These are phyloP conservation scores for Perca flavescens DNA, from an alignment of 2,113 vertebrate species.

Conservation along the genomic window DNA sequence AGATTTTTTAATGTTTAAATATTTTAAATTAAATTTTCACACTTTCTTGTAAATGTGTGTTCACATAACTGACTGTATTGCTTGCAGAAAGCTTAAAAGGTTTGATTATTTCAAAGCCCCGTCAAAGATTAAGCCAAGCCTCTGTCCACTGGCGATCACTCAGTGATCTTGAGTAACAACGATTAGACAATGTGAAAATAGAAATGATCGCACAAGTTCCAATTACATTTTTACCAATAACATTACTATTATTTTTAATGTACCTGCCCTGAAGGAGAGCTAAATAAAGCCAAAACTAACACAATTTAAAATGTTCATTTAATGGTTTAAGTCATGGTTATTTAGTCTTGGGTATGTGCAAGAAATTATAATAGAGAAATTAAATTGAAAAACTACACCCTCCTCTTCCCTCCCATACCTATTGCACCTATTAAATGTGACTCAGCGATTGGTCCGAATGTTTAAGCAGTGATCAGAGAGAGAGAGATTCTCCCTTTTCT, in stretches of 20 bases:
- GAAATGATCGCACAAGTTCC: too few species aligned
- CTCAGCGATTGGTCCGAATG: conserved; percentile 59
- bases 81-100: too few species aligned
- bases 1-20: too few species aligned
- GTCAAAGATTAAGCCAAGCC: too few species aligned
- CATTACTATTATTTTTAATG: neutral
- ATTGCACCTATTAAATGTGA: conserved; percentile 67
- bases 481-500: neutral
- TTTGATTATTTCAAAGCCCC: too few species aligned
- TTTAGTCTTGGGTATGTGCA: neutral
- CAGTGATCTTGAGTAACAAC: too few species aligned
- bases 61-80: too few species aligned
- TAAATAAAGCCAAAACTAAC: neutral
- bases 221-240: neutral
- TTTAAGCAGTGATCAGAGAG: conserved; percentile 5
- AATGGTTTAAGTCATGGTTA: neutral
- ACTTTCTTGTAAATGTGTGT: too few species aligned
- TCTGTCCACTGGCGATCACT: too few species aligned
- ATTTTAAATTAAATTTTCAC: too few species aligned
- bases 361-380: neutral
- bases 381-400: neutral
- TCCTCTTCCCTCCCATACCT: neutral
- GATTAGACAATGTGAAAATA: too few species aligned
- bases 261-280: neutral
- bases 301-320: neutral